Evolutionary conservation across 1,140 invertebrate genomes (phyloP).

Genomic region (Ericerus pela): DNA sequence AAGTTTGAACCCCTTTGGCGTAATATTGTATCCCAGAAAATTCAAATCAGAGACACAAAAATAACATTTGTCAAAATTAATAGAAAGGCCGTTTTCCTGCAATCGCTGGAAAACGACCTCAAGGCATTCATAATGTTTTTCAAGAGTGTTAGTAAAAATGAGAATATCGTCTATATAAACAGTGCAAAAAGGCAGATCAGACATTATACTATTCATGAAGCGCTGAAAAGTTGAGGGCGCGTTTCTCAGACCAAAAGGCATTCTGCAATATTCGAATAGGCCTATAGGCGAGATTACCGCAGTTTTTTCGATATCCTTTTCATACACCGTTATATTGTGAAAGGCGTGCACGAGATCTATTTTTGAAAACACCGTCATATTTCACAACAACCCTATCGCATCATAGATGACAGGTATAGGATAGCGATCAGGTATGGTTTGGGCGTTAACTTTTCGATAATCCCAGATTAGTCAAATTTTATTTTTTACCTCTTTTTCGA

Average conservation of each 20-base stretch:
- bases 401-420: too few species aligned
- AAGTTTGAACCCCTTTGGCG: conserved; percentile 24
- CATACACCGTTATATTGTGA: conserved; percentile 34
- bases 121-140: conserved; percentile 18
- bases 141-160: conserved; percentile 9
- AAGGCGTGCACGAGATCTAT: conserved; percentile 37
- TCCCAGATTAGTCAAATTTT: too few species aligned
- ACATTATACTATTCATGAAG: too few species aligned
- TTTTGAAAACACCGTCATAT: conserved; percentile 31
- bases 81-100: conserved; percentile 18
- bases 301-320: conserved; percentile 32
- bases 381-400: conserved; percentile 31
- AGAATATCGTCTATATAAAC: conserved; percentile 18
- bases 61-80: conserved; percentile 23
- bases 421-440: too few species aligned
- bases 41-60: conserved; percentile 25
- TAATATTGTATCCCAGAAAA: conserved; percentile 29
- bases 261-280: conserved; percentile 26
- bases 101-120: conserved; percentile 22
- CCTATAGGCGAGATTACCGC: conserved; percentile 30
- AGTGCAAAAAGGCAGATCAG: background rate
- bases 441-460: too few species aligned
- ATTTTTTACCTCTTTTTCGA: too few species aligned
- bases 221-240: too few species aligned
- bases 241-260: conserved; percentile 31